Evolutionary conservation across 64 coral and sea anemone species (phyloP), one percentile per base, ranked within the genome.

Genomic region (Montipora capricornis): DNA sequence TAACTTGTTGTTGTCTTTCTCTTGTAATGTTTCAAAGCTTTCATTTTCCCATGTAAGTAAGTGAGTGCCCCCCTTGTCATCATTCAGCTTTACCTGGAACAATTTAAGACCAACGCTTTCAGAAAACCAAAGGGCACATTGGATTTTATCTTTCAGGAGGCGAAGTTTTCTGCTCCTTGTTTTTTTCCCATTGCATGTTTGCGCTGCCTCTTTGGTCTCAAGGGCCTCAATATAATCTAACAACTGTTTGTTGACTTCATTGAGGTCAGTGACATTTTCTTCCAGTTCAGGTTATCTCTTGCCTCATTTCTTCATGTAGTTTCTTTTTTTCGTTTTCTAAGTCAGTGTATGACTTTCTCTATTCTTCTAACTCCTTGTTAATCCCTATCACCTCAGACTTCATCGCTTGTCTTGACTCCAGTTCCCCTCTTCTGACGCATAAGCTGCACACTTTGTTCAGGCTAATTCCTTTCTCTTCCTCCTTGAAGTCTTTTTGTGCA

Each of bases 111-210:
- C 93, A 95, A 84, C 90, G 71, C 81, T 77, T 71, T 89, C 66
- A 78, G 87, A 95, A 59, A 90, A 95, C 93, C 87, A 95, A 6
- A 95, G 20, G 20, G 87, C 93, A 85, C 88, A 90, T 49, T 90
- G 87, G 1, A 74, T 80, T 70, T 70, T 74, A 44, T 95, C 77
- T 68, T 95, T 90, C 0, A 95, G 60, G 75, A 83, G 88, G 9
- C 22, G 10, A 6, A 90, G 87, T 55, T 95, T 95, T 44, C 93
- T 83, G 53, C 87, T 87, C 29, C 84, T 58, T 66, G 90, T 48
- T 24, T 90, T 76, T 84, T 76, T 95, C 2, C 87, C 93, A 24
- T 76, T 83, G 73, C 87, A 93, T 5, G 49, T 87, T 4, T 73
- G 12, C 4, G 29, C 19, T 10, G 52, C 57, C 49, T 48, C 26